Base-by-base conservation (phyloP, 2,888 invertebrate species). In the Tenthredo mesomela region DNA sequence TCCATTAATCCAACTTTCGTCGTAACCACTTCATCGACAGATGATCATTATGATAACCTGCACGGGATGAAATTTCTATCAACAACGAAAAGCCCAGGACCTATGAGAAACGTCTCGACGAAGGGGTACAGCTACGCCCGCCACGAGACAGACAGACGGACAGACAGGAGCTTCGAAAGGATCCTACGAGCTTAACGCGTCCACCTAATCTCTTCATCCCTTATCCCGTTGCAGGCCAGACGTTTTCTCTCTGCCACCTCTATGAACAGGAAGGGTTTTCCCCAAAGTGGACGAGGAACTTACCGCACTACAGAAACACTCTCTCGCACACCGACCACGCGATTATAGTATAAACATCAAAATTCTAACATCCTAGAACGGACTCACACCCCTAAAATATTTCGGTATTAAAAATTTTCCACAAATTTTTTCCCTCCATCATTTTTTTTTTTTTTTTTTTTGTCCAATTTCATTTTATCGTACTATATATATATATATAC, bases 171-270 rank as follows among this genome's bases (percentile, higher is more conserved):
- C 87, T 88, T 88, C 87, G 89, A 88, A 61, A 78, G 90, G 90
- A 91, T 91, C 90, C 91, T 89, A 87, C 87, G 87, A 88, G 92
- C 92, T 92, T 90, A 92, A 91, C 92, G 88, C 90, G 90, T 92
- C 91, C 89, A 85, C 88, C 87, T 91, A 92, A 92, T 91, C 92
- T 91, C 90, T 91, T 92, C 89, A 91, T 90, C 91, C 91, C 90
- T 90, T 91, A 90, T 90, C 89, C 89, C 89, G 87, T 90, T 89
- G 90, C 91, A 87, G 82, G 85, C 85, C 88, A 88, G 89, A 89
- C 89, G 86, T 89, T 87, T 84, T 54, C 84, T 61, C 88, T 88
- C 87, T 84, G 86, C 88, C 25, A 37, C 77, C 40, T 75, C 40
- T 75, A 29, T 29, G 77, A 77, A 47, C 15, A n/a, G n/a, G 12